These are phyloP conservation scores for Chloroceryle inda DNA, from an alignment of 2,797 vertebrate genomes.

Conservation along the genomic window DNA sequence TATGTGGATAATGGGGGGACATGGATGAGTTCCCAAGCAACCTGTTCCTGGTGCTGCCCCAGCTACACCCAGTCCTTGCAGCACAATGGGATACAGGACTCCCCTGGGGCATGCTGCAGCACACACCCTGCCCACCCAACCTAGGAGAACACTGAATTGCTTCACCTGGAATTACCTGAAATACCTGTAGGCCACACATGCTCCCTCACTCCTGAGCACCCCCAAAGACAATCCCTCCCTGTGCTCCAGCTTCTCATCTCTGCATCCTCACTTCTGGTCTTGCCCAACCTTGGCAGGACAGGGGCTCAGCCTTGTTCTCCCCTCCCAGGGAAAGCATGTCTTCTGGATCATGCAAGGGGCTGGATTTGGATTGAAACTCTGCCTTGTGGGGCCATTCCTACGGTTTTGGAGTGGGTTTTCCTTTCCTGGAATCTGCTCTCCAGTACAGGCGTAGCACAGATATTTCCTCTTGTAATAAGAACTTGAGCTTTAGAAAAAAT, in stretches of 20 bases:
- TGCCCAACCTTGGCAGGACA: not conserved
- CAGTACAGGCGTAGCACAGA: not conserved
- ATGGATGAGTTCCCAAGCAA: accelerated
- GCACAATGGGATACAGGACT: not conserved
- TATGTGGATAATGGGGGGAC: not conserved
- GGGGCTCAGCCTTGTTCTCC: not conserved
- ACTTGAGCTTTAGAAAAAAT: not conserved
- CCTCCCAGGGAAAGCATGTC: not conserved
- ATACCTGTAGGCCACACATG: not conserved
- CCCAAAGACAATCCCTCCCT: not conserved
- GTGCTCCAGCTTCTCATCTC: not conserved
- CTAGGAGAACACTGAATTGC: not conserved
- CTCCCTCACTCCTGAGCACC: not conserved
- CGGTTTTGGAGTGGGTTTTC: not conserved
- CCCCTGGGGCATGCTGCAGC: not conserved
- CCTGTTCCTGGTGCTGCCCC: not conserved
- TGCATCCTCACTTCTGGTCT: not conserved
- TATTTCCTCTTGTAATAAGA: not conserved
- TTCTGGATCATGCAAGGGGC: not conserved
- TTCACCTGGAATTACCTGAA: constrained; percentile 63
- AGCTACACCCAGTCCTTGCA: not conserved
- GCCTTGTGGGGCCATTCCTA: not conserved
- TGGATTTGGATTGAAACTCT: not conserved
- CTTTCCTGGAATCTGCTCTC: constrained; percentile 14
- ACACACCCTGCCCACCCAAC: not conserved